Evolutionary conservation across 2,113 vertebrate species (phyloP).

Genomic region (Oncorhynchus nerka): DNA sequence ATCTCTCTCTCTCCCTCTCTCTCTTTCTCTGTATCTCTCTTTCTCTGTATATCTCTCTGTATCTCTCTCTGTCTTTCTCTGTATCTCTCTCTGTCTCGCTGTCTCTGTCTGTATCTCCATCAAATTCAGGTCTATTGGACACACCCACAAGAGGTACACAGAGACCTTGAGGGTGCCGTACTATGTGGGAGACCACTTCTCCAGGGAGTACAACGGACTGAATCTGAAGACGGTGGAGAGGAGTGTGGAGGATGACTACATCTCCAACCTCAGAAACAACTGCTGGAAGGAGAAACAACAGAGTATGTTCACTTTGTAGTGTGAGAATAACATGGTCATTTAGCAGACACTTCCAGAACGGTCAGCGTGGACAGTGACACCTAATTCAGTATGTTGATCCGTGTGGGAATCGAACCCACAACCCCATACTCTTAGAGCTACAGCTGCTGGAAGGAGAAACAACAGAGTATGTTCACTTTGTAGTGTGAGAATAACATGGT

Average conservation of each 20-base stretch:
- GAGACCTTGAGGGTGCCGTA: constrained; percentile 88
- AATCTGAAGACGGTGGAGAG: constrained; percentile 86
- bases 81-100: too few species aligned
- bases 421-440: too few species aligned
- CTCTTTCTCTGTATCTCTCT: too few species aligned
- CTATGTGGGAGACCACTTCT: constrained; percentile 87
- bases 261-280: constrained; percentile 94
- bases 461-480: constrained; percentile 84
- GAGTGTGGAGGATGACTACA: constrained; percentile 92
- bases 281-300: constrained; percentile 99
- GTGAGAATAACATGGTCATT: too few species aligned
- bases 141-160: constrained; percentile 83
- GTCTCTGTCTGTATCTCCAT: background rate
- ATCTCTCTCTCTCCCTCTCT: too few species aligned
- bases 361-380: too few species aligned
- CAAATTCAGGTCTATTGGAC: constrained; percentile 85
- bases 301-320: constrained; percentile 74
- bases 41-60: too few species aligned
- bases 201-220: constrained; percentile 81
- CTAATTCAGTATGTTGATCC: too few species aligned
- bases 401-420: too few species aligned
- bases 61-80: too few species aligned
- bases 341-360: too few species aligned
- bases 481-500: too few species aligned
- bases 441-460: constrained; percentile 76